Evolutionary conservation across 53 echinoderm and acorn worm species (phyloP).

Genomic region (Mesocentrotus franciscanus): DNA sequence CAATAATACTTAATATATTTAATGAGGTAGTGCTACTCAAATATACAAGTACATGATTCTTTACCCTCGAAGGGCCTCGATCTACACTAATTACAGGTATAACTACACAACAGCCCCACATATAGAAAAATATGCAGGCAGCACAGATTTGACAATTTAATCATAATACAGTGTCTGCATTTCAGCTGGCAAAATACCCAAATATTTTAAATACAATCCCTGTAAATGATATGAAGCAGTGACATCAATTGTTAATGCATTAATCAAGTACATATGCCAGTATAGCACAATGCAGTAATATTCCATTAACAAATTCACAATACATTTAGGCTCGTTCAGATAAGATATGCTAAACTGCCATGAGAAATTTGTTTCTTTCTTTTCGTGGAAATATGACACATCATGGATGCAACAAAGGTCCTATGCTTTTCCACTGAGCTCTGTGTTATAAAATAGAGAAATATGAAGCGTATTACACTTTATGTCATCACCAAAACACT

Average conservation of each 20-base stretch:
- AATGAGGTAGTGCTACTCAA: constrained; percentile 60
- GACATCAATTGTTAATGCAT: neutral
- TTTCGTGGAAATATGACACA: too few species aligned
- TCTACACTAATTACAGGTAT: neutral
- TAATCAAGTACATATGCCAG: neutral
- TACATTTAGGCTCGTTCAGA: neutral
- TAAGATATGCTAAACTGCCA: too few species aligned
- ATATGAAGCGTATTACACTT: too few species aligned
- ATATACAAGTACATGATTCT: constrained; percentile 52
- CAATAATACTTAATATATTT: neutral
- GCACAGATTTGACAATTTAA: constrained; percentile 26
- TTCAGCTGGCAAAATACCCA: constrained; percentile 55
- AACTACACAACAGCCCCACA: constrained; percentile 17
- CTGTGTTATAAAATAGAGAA: too few species aligned
- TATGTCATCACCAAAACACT: too few species aligned
- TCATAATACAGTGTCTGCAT: constrained; percentile 6
- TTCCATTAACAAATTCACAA: neutral
- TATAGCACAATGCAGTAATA: neutral
- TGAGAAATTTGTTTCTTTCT: too few species aligned
- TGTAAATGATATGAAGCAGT: constrained; percentile 22
- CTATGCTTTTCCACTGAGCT: too few species aligned
- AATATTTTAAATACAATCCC: constrained; percentile 37
- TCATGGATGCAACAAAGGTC: too few species aligned
- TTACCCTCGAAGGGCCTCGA: neutral
- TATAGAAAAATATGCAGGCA: constrained; percentile 29